phyloP scores from a whole-genome alignment of 2,797 vertebrate species.

The Tadarida brasiliensis region DNA sequence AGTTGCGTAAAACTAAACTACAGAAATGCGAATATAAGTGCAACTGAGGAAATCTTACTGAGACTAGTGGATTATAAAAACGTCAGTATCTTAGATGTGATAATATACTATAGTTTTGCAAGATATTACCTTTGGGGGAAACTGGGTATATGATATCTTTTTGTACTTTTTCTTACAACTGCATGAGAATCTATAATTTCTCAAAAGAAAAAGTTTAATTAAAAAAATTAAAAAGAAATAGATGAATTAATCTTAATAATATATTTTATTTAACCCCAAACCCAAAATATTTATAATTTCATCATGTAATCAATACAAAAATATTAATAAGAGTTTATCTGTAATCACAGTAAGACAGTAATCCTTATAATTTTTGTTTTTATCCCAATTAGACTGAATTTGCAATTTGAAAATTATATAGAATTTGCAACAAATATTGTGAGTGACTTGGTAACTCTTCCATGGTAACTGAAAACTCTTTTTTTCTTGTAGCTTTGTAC shows the following conservation, averaged over 20 bases:
- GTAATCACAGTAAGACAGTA: neutral
- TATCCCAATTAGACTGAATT: conserved; percentile 66
- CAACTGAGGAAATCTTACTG: neutral
- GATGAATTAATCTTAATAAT: conserved; percentile 12
- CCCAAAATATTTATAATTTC: neutral
- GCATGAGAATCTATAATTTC: neutral
- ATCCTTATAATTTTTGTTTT: conserved; percentile 43
- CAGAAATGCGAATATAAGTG: neutral
- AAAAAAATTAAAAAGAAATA: neutral
- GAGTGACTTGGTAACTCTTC: neutral
- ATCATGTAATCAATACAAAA: conserved; percentile 27
- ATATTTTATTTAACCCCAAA: neutral
- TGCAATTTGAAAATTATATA: neutral
- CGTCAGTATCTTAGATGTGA: neutral
- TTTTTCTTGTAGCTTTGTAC: conserved; percentile 90
- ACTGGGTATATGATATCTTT: neutral
- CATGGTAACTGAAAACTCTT: conserved; percentile 3
- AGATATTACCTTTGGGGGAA: neutral
- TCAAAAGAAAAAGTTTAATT: conserved; percentile 31
- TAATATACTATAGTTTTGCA: neutral
- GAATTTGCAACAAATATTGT: neutral
- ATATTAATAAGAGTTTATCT: conserved; percentile 11
- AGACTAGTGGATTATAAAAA: neutral
- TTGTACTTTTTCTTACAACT: conserved; percentile 36
- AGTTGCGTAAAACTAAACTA: neutral